Evolutionary conservation across 2,797 vertebrate species (phyloP), one percentile per base, ranked within the genome.

Genomic region (Pelochelys cantorii): DNA sequence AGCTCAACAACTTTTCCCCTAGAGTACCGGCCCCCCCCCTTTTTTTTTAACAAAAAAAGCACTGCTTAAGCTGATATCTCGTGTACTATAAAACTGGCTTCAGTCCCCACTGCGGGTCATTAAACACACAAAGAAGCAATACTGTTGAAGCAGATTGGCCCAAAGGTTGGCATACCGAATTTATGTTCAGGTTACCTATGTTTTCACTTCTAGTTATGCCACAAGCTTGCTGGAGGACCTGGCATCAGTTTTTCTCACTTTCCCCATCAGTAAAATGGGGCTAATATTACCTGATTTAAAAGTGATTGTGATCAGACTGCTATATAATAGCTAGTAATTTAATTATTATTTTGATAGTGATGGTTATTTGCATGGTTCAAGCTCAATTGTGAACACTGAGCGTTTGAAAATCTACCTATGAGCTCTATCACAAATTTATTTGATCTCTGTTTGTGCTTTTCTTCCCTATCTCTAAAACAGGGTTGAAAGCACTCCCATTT

Each of bases 401-500:
- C 42, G 29, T 52, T 77, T 48, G 74, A 77, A 52, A 52, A 77
- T 17, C 34, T 52, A 5, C 25, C 59, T 0, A 0, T 18, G n/a
- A 77, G 2, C 11, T 22, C 29, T 3, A 53, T 23, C 17, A 37
- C 27, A 13, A 42, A 5, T 6, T 7, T 29, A 75, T 27, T 2
- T 0, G 48, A 2, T 0, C 17, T 10, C 34, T 53, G 92, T 78
- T 29, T 25, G 7, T 42, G 3, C 1, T 81, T 7, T 5, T 27
- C 4, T 54, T 87, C 60, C 87, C 77, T 34, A 7, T 0, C 0
- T 2, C 2, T 54, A 23, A 6, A 2, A 8, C 17, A 4, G 22
- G 4, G 8, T 8, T 0, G 1, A 1, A 17, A 20, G 11, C 0
- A 0, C 3, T 77, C 57, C 65, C 0, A 0, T 7, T 60, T 11